A percentile compares a stretch with the other conserved stretches of the same genome.
These are phyloP conservation scores for Montipora capricornis DNA, from an alignment of 64 coral and sea anemone species.

Conservation along the genomic window DNA sequence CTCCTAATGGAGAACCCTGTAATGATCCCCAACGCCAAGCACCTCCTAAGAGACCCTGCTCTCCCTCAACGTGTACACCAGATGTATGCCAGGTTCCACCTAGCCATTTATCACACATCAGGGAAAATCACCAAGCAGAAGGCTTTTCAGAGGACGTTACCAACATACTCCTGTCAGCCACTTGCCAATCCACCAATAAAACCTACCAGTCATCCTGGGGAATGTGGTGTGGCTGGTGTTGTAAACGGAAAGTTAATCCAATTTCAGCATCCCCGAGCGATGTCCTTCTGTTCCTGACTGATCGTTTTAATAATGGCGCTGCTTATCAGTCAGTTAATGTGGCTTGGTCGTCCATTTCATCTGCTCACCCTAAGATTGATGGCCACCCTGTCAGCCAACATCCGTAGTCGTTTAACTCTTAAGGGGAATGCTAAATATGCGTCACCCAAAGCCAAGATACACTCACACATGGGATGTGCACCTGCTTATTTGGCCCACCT, in stretches of 20 bases:
- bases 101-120: conserved; percentile 46
- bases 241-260: conserved; percentile 34
- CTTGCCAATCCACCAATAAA: conserved; percentile 26
- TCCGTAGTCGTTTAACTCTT: conserved; percentile 31
- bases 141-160: conserved; percentile 46
- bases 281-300: conserved; percentile 36
- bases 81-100: conserved; percentile 36
- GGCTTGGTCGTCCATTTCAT: conserved; percentile 7
- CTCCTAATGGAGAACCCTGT: not conserved
- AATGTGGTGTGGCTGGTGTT: conserved; percentile 41
- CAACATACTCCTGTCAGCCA: conserved; percentile 43
- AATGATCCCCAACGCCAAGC: not conserved
- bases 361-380: conserved; percentile 36
- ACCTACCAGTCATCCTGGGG: conserved; percentile 57
- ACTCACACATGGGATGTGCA: conserved; percentile 29
- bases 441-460: conserved; percentile 29
- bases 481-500: not conserved
- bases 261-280: conserved; percentile 13
- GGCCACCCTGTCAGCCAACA: conserved; percentile 31
- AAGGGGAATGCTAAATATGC: conserved; percentile 39
- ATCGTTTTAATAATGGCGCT: not conserved
- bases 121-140: conserved; percentile 49
- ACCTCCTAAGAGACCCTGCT: conserved; percentile 14
- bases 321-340: conserved; percentile 47
- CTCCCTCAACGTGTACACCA: not conserved